Evolutionary conservation across 2,113 vertebrate species (phyloP).

Genomic region (Poeciliopsis turrubarensis): DNA sequence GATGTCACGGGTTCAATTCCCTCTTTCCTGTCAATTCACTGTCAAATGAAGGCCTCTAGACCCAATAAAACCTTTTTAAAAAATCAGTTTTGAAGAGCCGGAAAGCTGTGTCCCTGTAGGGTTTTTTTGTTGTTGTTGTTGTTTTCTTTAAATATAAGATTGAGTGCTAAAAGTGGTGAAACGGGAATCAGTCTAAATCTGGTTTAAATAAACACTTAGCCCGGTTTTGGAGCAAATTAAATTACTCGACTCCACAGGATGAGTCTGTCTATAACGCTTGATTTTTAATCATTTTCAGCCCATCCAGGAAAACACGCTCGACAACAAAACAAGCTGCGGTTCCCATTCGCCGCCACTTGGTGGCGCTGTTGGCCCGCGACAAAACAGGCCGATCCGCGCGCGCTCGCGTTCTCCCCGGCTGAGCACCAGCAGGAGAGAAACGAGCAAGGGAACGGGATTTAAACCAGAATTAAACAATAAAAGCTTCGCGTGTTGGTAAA

Average conservation of each 20-base stretch:
- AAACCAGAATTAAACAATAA: conserved; percentile 55
- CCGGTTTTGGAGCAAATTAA: background rate
- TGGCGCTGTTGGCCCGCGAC: conserved; percentile 86
- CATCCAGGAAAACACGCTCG: conserved; percentile 12
- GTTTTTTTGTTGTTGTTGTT: too few relatives aligned
- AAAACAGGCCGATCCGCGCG: conserved; percentile 2
- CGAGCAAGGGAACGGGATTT: conserved; percentile 57
- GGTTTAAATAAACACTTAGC: background rate
- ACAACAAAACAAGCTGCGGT: conserved; percentile 49
- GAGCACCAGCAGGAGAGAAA: conserved; percentile 27
- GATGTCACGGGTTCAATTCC: too few relatives aligned
- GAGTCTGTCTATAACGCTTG: background rate
- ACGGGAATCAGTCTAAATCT: background rate
- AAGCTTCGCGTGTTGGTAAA: conserved; percentile 37
- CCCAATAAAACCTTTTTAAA: too few relatives aligned
- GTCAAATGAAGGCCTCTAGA: too few relatives aligned
- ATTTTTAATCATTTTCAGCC: conserved; percentile 15
- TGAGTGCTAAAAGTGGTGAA: background rate
- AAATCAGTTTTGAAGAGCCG: too few relatives aligned
- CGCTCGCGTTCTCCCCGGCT: background rate
- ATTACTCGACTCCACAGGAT: background rate
- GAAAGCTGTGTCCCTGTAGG: too few relatives aligned
- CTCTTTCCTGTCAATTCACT: too few relatives aligned
- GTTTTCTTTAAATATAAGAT: too few relatives aligned
- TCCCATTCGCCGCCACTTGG: conserved; percentile 78